Percentiles rank a stretch among this genome's conserved stretches.
Conservation (phyloP, 2,113 vertebrate genomes). For the Dolichallabes microphthalmus region DNA sequence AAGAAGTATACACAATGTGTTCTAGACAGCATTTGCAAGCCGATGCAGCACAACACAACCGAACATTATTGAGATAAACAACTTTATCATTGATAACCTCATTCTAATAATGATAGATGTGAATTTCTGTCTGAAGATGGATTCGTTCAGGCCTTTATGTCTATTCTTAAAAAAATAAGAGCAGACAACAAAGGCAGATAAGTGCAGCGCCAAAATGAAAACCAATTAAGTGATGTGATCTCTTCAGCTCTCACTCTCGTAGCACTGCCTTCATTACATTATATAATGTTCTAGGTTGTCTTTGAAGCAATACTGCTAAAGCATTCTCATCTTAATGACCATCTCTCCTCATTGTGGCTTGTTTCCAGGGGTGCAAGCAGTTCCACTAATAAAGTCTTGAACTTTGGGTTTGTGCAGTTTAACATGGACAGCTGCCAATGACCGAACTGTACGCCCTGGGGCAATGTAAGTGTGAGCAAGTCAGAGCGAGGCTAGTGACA, state of each 20-base stretch:
- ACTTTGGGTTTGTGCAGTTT: constrained; percentile 35
- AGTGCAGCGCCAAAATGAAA: constrained; percentile 1
- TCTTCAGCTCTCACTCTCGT: constrained; percentile 3
- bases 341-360: constrained; percentile 33
- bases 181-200: not conserved
- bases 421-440: constrained; percentile 63
- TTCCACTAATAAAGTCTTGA: constrained; percentile 1
- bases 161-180: not conserved
- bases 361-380: constrained; percentile 7
- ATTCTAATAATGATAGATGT: not conserved
- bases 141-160: not conserved
- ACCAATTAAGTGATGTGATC: constrained; percentile 25
- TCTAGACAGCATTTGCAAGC: not conserved
- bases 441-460: constrained; percentile 39
- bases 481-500: constrained; percentile 12
- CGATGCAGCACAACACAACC: not conserved
- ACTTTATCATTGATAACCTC: not conserved
- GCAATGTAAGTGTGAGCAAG: constrained; percentile 49
- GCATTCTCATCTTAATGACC: constrained; percentile 39
- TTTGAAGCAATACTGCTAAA: constrained; percentile 32
- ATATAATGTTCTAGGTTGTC: not conserved
- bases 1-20: constrained; percentile 5
- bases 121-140: not conserved
- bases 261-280: not conserved
- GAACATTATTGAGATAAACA: not conserved